Percentiles rank a stretch among this genome's conserved stretches.
These are phyloP conservation scores for Pelecanoides urinatrix DNA, from an alignment of 2,113 vertebrate species.

Conservation along the genomic window DNA sequence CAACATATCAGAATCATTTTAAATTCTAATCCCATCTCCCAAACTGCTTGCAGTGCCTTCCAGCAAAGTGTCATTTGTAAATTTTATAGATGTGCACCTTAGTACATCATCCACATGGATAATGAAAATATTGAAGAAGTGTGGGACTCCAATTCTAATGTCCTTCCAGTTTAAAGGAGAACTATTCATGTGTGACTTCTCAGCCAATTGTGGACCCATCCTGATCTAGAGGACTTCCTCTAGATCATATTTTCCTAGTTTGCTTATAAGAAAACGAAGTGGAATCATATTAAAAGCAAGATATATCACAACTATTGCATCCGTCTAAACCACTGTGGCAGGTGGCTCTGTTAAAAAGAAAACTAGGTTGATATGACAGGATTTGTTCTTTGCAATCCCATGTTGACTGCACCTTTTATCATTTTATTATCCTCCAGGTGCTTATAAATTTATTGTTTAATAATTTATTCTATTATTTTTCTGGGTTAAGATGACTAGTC, in stretches of 20 bases:
- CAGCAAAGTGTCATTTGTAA: slow-evolving; percentile 40
- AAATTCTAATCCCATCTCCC: slow-evolving; percentile 40
- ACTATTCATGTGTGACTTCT: slow-evolving; percentile 31
- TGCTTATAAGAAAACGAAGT: background rate
- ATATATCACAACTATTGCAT: background rate
- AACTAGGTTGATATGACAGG: background rate
- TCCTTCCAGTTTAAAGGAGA: slow-evolving; percentile 44
- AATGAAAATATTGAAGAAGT: slow-evolving; percentile 57
- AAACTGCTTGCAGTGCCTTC: slow-evolving; percentile 16
- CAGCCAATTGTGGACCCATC: background rate
- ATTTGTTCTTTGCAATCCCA: background rate
- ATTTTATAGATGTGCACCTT: slow-evolving; percentile 55
- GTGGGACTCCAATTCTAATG: slow-evolving; percentile 8
- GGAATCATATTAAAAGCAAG: background rate
- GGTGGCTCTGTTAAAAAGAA: background rate
- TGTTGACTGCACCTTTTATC: background rate
- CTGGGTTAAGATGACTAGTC: background rate
- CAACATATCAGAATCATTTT: background rate
- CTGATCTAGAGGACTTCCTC: background rate
- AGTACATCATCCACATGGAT: slow-evolving; percentile 45
- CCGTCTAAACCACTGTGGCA: background rate
- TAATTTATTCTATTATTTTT: background rate
- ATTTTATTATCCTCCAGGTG: slow-evolving; percentile 1
- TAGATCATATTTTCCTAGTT: background rate
- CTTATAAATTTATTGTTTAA: background rate